Evolutionary conservation across 1,140 invertebrate genomes (phyloP).

Genomic region (Arion vulgaris): DNA sequence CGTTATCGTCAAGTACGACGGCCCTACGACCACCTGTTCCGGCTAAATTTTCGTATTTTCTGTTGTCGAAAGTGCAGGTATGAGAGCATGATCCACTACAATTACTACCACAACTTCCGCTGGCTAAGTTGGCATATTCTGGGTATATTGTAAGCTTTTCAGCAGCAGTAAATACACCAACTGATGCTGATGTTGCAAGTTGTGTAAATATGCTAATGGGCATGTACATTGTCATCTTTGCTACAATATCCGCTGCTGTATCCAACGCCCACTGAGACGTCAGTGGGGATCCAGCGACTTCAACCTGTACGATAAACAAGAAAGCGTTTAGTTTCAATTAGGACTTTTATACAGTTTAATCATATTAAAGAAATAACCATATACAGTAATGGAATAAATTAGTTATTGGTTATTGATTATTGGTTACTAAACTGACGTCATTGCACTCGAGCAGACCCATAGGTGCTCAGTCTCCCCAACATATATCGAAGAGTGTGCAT

Average conservation of each 20-base stretch:
- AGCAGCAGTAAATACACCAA: slow-evolving; percentile 44
- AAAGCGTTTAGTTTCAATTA: no score
- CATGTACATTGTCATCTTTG: slow-evolving; percentile 45
- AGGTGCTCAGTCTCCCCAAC: no score
- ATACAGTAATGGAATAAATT: no score
- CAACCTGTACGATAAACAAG: not conserved
- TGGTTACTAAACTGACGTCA: no score
- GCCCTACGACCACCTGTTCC: slow-evolving; percentile 49
- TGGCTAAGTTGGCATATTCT: slow-evolving; percentile 38
- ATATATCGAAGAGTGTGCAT: no score
- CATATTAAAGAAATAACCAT: no score
- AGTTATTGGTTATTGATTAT: no score
- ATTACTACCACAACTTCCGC: slow-evolving; percentile 15
- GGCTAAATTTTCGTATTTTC: slow-evolving; percentile 52
- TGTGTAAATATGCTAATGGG: slow-evolving; percentile 36
- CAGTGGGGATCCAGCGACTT: slow-evolving; percentile 12
- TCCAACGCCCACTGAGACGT: not conserved
- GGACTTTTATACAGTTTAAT: no score
- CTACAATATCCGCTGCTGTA: not conserved
- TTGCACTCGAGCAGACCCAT: no score
- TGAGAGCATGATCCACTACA: slow-evolving; percentile 43
- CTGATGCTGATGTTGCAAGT: slow-evolving; percentile 17
- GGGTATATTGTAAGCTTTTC: slow-evolving; percentile 46
- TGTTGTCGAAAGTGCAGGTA: slow-evolving; percentile 61
- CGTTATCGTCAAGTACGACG: slow-evolving; percentile 55